A percentile compares a stretch with the other conserved stretches of the same genome.
Conservation (phyloP, 2,888 invertebrate species). For the Branchipolynoe longqiensis region DNA sequence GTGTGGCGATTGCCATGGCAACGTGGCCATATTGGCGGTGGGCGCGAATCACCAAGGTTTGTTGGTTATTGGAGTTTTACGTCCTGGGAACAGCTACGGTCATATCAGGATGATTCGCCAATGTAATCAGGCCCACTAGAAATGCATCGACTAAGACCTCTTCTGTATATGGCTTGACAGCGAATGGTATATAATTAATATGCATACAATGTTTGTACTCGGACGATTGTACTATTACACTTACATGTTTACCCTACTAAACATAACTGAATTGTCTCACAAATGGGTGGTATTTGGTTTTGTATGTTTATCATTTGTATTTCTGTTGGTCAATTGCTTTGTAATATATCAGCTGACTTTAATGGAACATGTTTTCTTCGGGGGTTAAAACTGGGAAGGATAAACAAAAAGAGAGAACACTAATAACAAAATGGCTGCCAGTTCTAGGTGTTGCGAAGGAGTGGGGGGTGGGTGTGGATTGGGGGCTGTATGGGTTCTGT, state of each 20-base stretch:
- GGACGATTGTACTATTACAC: conserved; percentile 43
- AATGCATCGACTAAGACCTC: background rate
- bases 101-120: conserved; percentile 38
- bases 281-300: conserved; percentile 28
- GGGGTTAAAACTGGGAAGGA: too few relatives aligned
- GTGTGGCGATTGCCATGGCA: too few relatives aligned
- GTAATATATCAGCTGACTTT: conserved; percentile 45
- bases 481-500: conserved; percentile 35
- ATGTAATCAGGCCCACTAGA: too few relatives aligned
- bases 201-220: conserved; percentile 45
- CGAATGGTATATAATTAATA: conserved; percentile 29
- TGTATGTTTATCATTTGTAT: conserved; percentile 29
- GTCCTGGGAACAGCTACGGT: too few relatives aligned
- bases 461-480: too few relatives aligned
- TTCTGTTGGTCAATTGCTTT: too few relatives aligned
- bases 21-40: too few relatives aligned
- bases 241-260: conserved; percentile 27
- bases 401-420: too few relatives aligned
- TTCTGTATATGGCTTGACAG: conserved; percentile 43
- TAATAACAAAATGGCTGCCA: conserved; percentile 13
- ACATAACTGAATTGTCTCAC: conserved; percentile 42
- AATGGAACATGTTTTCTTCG: too few relatives aligned
- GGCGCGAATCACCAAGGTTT: too few relatives aligned
- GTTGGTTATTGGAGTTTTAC: too few relatives aligned
- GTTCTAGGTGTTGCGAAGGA: conserved; percentile 31